phyloP scores from a whole-genome alignment of 2,797 vertebrate species.

The Erethizon dorsatum region DNA sequence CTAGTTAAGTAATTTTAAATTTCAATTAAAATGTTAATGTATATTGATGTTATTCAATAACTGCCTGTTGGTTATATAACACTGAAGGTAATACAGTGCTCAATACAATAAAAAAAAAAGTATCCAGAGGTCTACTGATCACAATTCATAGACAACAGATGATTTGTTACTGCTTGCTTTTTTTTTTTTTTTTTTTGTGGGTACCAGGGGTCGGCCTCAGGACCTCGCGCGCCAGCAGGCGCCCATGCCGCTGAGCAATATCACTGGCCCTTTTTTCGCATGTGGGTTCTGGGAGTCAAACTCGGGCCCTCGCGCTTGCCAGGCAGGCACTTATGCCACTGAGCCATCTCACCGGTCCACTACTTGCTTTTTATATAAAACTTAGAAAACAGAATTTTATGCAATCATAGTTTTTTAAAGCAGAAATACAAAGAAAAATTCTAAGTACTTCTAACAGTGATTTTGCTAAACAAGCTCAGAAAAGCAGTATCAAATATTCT shows the following conservation, averaged over 20 bases:
- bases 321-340: too few relatives aligned
- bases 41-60: neutral
- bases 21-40: slow-evolving; percentile 36
- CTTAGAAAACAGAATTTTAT: slow-evolving; percentile 14
- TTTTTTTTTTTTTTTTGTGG: too few relatives aligned
- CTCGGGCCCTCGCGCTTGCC: too few relatives aligned
- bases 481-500: slow-evolving; percentile 13
- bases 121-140: neutral
- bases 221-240: too few relatives aligned
- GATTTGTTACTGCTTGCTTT: neutral
- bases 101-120: slow-evolving; percentile 2
- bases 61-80: neutral
- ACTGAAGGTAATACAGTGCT: neutral
- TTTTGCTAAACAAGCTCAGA: slow-evolving; percentile 29
- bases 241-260: too few relatives aligned
- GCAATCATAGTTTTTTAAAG: neutral
- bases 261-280: too few relatives aligned
- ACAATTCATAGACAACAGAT: neutral
- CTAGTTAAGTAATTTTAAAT: slow-evolving; percentile 31
- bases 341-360: too few relatives aligned
- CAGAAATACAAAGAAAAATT: neutral
- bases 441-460: neutral
- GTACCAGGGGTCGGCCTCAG: too few relatives aligned
- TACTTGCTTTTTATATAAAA: neutral
- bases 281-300: too few relatives aligned